Base-by-base conservation (phyloP, 2,797 vertebrate species). In the Cryptoprocta ferox region DNA sequence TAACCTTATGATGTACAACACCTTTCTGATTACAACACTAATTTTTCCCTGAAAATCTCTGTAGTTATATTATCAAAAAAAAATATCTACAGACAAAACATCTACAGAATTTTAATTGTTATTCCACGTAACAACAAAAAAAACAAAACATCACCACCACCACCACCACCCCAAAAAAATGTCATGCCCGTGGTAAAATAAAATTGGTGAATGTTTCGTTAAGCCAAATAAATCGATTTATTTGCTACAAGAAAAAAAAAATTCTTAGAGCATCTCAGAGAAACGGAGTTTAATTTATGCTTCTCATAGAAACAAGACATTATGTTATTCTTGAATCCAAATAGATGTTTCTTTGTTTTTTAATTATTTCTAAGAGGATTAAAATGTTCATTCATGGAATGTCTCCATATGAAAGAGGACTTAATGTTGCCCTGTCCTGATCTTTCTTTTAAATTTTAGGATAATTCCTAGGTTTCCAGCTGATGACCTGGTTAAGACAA, bases 291-390 rank as follows among this genome's bases (percentile, higher is more conserved):
- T 70, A 81, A 15, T 14, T 85, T 70, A 91, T 59, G 56, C 56
- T 59, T 59, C 56, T 59, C 56, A 59, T 24, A 59, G 56, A 59
- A 59, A 42, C 26, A 53, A n/a, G 90, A 89, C 39, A 95, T 87
- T 81, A 71, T 65, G 59, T 86, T 68, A 89, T 73, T 91, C 32
- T 68, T 37, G 85, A 92, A 96, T 85, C 24, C 53, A 92, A 73
- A 94, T 59, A 39, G 45, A 35, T 61, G 7, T 9, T 78, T 92
- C 71, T 87, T 65, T 75, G 28, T 42, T 28, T 30, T 28, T 37
- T 3, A 18, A 79, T 92, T 95, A 87, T 26, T 68, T 70, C 24
- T 70, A 48, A 39, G 93, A 80, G 13, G 66, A 68, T 79, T 86
- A 88, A 75, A 53, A 63, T 91, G 39, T 75, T 19, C 42, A 75